Conservation (phyloP, 2,113 vertebrate genomes). For the Paralichthys olivaceus region DNA sequence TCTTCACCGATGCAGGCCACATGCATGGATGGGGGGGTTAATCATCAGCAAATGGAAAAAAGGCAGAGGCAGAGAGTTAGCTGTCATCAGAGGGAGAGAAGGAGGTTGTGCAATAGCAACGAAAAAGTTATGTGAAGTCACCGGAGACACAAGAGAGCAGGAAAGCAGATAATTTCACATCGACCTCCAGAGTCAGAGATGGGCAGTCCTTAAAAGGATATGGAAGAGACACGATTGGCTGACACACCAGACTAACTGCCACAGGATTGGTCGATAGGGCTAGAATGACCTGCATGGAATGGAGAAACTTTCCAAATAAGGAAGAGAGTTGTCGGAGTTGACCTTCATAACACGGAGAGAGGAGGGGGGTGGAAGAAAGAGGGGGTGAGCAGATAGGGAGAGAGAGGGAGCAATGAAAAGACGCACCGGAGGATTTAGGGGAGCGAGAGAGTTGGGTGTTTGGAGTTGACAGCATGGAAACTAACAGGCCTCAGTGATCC, state of each 20-base stretch:
- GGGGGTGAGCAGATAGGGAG: slow-evolving; percentile 11
- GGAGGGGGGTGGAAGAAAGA: slow-evolving; percentile 35
- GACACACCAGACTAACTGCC: slow-evolving; percentile 72
- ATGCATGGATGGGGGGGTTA: neutral
- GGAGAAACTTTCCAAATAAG: slow-evolving; percentile 93
- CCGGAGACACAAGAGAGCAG: slow-evolving; percentile 42
- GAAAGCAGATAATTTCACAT: slow-evolving; percentile 69
- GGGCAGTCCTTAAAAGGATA: slow-evolving; percentile 93
- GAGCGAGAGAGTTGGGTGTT: slow-evolving; percentile 38
- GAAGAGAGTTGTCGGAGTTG: slow-evolving; percentile 83
- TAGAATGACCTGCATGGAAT: slow-evolving; percentile 88
- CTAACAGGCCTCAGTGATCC: slow-evolving; percentile 58
- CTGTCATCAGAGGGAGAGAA: slow-evolving; percentile 12
- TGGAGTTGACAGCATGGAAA: slow-evolving; percentile 79
- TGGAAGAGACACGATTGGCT: slow-evolving; percentile 82
- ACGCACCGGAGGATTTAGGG: slow-evolving; percentile 27
- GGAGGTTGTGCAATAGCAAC: slow-evolving; percentile 19
- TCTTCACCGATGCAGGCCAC: neutral
- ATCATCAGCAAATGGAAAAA: slow-evolving; percentile 38
- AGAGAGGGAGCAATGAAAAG: slow-evolving; percentile 35
- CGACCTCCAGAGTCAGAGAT: slow-evolving; percentile 72
- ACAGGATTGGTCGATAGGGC: slow-evolving; percentile 83
- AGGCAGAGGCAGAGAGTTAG: slow-evolving; percentile 19
- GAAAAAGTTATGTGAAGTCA: slow-evolving; percentile 45
- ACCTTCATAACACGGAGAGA: slow-evolving; percentile 85